These are phyloP conservation scores for Tauraco hartlaubi DNA, from an alignment of 2,797 vertebrate species.

Conservation along the genomic window DNA sequence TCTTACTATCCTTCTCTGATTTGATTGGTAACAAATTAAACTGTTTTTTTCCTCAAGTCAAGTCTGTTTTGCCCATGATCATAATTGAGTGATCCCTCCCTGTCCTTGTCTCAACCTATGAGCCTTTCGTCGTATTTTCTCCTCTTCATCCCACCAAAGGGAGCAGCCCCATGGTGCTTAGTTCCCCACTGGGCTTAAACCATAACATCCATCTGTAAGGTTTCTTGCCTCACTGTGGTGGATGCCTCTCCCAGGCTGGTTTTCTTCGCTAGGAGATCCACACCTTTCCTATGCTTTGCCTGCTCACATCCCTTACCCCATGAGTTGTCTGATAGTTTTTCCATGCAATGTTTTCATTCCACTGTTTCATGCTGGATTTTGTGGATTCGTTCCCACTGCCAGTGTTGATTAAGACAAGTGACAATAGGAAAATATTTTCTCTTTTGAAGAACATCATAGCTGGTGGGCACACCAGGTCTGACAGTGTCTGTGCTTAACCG, in stretches of 20 bases:
- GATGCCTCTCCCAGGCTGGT: neutral
- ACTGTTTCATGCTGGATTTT: neutral
- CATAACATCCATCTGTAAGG: neutral
- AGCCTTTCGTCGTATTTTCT: too few species aligned
- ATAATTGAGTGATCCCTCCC: too few species aligned
- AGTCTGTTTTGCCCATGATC: too few species aligned
- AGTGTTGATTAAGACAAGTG: neutral
- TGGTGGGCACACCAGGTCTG: neutral
- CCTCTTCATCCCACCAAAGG: too few species aligned
- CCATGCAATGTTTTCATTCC: neutral
- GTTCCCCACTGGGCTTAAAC: too few species aligned
- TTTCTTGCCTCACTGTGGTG: neutral
- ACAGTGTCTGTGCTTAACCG: neutral
- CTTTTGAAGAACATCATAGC: neutral
- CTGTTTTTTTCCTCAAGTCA: too few species aligned
- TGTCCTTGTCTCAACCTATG: too few species aligned
- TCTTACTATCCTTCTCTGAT: too few species aligned
- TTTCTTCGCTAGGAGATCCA: neutral
- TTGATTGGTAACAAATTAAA: too few species aligned
- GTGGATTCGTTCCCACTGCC: neutral
- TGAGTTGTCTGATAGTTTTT: neutral
- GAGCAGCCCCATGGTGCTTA: too few species aligned
- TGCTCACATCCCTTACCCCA: fast-evolving
- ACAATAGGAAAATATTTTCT: neutral
- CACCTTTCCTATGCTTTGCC: neutral